Conservation (phyloP, 2,797 vertebrate genomes). For the Lateolabrax maculatus region DNA sequence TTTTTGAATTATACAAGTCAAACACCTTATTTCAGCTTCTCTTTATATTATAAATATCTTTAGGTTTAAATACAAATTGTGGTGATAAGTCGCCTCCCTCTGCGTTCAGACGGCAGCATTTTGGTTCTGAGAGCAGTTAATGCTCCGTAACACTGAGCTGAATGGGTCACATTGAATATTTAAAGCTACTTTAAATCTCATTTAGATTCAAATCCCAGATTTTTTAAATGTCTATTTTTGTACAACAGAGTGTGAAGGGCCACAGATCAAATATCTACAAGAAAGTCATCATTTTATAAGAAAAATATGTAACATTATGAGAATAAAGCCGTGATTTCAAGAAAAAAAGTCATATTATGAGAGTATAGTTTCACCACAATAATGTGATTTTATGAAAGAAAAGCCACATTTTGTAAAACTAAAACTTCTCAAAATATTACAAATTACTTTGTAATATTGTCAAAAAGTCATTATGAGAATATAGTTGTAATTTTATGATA, state of each 20-base stretch:
- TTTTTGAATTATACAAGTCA: conserved; percentile 85
- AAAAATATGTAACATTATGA: neutral
- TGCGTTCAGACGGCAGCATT: conserved; percentile 32
- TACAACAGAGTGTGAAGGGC: neutral
- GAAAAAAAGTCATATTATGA: neutral
- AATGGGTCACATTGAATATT: neutral
- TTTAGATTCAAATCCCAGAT: neutral
- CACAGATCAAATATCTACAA: neutral
- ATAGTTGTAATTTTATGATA: neutral
- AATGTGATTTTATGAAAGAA: too few relatives aligned
- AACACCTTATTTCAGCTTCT: conserved; percentile 84
- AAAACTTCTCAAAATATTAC: too few relatives aligned
- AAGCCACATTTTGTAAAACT: too few relatives aligned
- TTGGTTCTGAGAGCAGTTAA: conserved; percentile 38
- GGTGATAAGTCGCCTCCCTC: conserved; percentile 42
- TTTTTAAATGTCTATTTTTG: neutral
- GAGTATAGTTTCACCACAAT: too few relatives aligned
- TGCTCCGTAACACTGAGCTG: conserved; percentile 17
- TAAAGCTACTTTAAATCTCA: neutral
- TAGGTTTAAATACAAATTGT: conserved; percentile 88
- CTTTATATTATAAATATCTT: conserved; percentile 90
- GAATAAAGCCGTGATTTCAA: neutral
- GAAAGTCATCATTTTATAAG: neutral
- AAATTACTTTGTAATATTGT: too few relatives aligned
- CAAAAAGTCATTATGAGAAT: too few relatives aligned